Base-by-base conservation (phyloP, 1,140 invertebrate genomes). In the Drosophila lacteicornis region DNA sequence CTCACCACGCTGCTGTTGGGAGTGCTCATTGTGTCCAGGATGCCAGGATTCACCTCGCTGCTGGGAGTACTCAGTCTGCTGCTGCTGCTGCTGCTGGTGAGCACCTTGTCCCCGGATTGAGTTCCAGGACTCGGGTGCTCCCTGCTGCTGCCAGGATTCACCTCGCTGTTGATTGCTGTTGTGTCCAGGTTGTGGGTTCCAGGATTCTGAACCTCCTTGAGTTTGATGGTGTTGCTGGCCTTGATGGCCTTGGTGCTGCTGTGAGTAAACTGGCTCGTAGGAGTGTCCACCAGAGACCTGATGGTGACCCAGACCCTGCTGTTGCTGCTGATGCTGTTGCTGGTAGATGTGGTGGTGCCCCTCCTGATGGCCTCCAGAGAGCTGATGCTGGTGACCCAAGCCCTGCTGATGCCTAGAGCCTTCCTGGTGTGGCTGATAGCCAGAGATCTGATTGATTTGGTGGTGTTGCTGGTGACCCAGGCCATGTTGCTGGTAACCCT, bases 161-260 rank as follows among this genome's bases (percentile, higher is more conserved):
- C 13, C 40, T 2, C 9, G 30, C 3, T 65, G 62, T 7, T 50
- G 38, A 3, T 38, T 30, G 8, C 11, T 42, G 25, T 27, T n/a
- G 5, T 67, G 58, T n/a, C 58, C 58, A 0, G 0, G 43, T 0
- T 45, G 7, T 5, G 58, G n/a, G 17, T 25, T 49, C 58, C 58
- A 60, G 9, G 45, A 49, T 11, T 46, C 12, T 30, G 25, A 40
- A 12, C 19, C 43, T 33, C 4, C 5, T 6, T 42, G 13, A n/a
- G 6, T 12, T n/a, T 53, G 46, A 4, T 36, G 36, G 2, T 62
- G n/a, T 15, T 30, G 27, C 11, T 45, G 13, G 3, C 33, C 11
- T 11, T 47, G 42, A 4, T 50, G 43, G 2, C 19, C 19, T 22
- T 62, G 42, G 5, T 55, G 68, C 22, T 73, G 67, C 27, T 71